These are phyloP conservation scores for Chrysodeixis includens DNA, from an alignment of 2,888 invertebrate species.

Conservation along the genomic window DNA sequence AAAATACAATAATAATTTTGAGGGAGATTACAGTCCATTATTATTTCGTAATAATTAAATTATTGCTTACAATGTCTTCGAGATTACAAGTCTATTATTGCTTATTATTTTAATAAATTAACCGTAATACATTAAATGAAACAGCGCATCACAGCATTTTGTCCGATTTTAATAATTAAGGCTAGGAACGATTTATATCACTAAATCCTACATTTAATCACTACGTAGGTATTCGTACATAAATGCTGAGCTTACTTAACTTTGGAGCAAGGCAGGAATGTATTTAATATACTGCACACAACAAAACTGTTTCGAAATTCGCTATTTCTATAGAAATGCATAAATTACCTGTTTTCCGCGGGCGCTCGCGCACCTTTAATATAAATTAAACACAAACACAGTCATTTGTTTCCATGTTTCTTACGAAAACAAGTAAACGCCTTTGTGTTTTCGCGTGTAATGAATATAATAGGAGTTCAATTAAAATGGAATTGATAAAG, in stretches of 20 bases:
- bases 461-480: constrained; percentile 23
- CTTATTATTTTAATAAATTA: constrained; percentile 45
- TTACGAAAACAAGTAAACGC: constrained; percentile 27
- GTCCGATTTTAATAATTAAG: constrained; percentile 61
- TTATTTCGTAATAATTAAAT: constrained; percentile 31
- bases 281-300: constrained; percentile 22
- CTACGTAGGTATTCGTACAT: constrained; percentile 43
- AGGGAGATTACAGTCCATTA: constrained; percentile 48
- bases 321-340: constrained; percentile 26
- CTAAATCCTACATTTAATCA: constrained; percentile 47
- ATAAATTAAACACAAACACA: constrained; percentile 9
- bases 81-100: constrained; percentile 46
- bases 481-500: constrained; percentile 14
- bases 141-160: constrained; percentile 67
- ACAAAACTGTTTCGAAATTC: constrained; percentile 12
- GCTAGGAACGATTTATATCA: constrained; percentile 72
- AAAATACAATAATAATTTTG: constrained; percentile 34
- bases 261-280: constrained; percentile 43
- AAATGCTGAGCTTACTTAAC: constrained; percentile 52
- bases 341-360: constrained; percentile 9
- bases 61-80: constrained; percentile 53
- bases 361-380: constrained; percentile 9
- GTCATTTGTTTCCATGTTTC: constrained; percentile 22
- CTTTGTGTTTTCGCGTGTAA: constrained; percentile 9
- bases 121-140: constrained; percentile 52